Base-by-base conservation (phyloP, 2,888 invertebrate species). In the Chloroclystis v-ata region DNA sequence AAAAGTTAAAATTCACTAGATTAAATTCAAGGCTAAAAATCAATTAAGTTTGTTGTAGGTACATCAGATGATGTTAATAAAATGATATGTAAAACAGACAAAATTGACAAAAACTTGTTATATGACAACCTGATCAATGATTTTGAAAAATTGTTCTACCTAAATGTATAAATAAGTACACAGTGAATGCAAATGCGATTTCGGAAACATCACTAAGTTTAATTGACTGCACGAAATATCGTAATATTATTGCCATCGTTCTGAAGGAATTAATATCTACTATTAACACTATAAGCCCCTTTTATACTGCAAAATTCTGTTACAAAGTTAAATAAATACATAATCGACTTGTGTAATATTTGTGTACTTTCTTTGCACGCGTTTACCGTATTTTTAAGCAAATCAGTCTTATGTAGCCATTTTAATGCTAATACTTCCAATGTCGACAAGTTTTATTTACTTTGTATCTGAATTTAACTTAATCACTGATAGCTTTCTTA, bases 171-270 rank as follows among this genome's bases (percentile, higher is more conserved):
- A 55, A 49, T 57, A 46, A 48, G 55, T 43, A 58, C 35, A 35
- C n/a, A 52, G 48, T n/a, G n/a, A 50, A 45, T 48, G 56, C 52
- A 43, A 56, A 63, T 60, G 47, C 57, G 51, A 46, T 51, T 56
- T 52, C 54, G 53, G 54, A 47, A 51, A 60, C 50, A 38, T 52
- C 46, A 49, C 48, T 55, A 50, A 47, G 43, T 46, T 56, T 71
- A 71, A 71, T 71, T 71, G 71, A 71, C 71, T 57, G 61, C 44
- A 50, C 49, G 60, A 64, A 63, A 61, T 58, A 47, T 47, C 38
- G 57, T 61, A 28, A 54, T 54, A 56, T 65, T 65, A 71, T 67
- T 66, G 66, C 68, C 63, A 58, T 63, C 49, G 49, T 49, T 54
- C 5, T 58, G 28, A 43, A 38, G 26, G 40, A 52, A 47, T 42